phyloP scores from a whole-genome alignment of 2,113 vertebrate species.

The Megaceryle maxima region DNA sequence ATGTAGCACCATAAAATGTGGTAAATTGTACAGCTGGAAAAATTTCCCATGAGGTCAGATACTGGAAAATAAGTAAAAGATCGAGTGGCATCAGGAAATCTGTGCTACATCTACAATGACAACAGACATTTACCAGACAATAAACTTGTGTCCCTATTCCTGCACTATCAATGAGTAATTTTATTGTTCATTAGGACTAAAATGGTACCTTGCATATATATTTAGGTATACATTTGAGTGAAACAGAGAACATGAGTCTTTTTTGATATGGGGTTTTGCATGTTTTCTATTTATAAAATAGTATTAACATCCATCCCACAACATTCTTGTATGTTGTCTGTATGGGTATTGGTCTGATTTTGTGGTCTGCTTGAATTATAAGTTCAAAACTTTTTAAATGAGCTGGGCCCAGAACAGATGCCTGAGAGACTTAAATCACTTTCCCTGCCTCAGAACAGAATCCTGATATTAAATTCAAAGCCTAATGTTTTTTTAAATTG shows the following conservation, averaged over 20 bases:
- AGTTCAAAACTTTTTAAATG: not conserved
- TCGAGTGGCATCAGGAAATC: not conserved
- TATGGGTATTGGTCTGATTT: not conserved
- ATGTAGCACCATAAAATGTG: not conserved
- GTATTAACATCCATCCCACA: not conserved
- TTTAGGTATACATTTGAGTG: not conserved
- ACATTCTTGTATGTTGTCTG: not conserved
- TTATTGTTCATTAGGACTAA: not conserved
- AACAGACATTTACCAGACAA: not conserved
- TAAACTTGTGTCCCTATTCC: not conserved
- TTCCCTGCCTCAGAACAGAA: not conserved
- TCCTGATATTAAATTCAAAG: constrained; percentile 7
- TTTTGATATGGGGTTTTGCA: not conserved
- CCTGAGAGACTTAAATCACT: not conserved
- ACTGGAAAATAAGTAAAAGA: not conserved
- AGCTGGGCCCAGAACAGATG: not conserved
- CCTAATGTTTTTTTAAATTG: not conserved
- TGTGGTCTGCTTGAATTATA: not conserved
- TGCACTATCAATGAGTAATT: not conserved
- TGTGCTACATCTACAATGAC: not conserved
- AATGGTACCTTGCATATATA: not conserved
- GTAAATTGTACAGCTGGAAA: not conserved
- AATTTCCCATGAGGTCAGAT: not conserved
- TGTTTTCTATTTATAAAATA: not conserved
- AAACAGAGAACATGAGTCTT: not conserved